These are phyloP conservation scores for Gadus macrocephalus DNA, from an alignment of 2,113 vertebrate species.

Conservation along the genomic window DNA sequence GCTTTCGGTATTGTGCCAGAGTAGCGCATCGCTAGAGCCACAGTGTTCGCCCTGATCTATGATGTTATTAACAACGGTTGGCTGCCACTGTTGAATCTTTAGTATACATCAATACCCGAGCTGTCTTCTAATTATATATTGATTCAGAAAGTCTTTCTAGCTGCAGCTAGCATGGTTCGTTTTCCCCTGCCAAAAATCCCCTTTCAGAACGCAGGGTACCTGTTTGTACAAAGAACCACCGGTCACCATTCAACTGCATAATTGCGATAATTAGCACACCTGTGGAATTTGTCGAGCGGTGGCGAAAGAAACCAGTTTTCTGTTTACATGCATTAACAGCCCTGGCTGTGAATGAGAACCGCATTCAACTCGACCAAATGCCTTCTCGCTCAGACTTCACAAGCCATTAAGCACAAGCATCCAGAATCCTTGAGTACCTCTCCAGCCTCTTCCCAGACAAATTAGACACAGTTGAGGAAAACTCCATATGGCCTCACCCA, in stretches of 20 bases:
- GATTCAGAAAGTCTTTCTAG: constrained; percentile 53
- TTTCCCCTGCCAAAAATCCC: neutral
- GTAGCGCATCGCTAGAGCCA: neutral
- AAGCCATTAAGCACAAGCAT: constrained; percentile 58
- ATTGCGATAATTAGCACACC: constrained; percentile 21
- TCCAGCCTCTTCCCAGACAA: constrained; percentile 67
- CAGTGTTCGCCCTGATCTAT: constrained; percentile 13
- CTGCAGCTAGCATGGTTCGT: constrained; percentile 32
- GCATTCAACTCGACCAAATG: constrained; percentile 9
- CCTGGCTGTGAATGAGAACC: constrained; percentile 8
- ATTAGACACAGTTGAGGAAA: constrained; percentile 68
- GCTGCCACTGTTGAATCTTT: constrained; percentile 46
- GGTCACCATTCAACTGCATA: constrained; percentile 23
- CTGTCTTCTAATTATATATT: constrained; percentile 71
- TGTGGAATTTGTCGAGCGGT: constrained; percentile 22
- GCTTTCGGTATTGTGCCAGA: neutral
- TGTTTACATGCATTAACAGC: constrained; percentile 44
- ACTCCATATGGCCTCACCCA: constrained; percentile 57
- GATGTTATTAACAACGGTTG: constrained; percentile 51
- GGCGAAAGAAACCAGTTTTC: constrained; percentile 14
- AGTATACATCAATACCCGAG: constrained; percentile 63
- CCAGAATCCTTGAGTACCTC: constrained; percentile 55
- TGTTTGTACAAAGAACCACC: constrained; percentile 18
- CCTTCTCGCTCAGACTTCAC: constrained; percentile 50
- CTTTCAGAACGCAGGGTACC: too few relatives aligned